Conservation (phyloP, 2,888 invertebrate species). For the Diachrysia chrysitis region DNA sequence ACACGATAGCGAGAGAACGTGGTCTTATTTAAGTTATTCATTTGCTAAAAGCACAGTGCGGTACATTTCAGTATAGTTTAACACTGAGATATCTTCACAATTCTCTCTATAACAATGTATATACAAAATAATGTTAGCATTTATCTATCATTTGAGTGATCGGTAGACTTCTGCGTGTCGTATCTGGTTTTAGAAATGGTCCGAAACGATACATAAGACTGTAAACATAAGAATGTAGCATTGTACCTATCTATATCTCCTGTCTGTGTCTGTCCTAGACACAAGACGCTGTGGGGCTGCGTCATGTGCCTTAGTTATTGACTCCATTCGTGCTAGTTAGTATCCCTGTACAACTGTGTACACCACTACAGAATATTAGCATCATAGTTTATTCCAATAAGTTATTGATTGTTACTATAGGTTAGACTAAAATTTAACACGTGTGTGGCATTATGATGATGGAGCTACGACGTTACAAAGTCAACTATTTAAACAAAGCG, state of each 20-base stretch:
- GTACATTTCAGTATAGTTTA: no score
- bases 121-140: background rate
- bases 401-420: slow-evolving; percentile 1
- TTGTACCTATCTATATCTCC: background rate
- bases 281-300: no score
- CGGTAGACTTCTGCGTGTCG: background rate
- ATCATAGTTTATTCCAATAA: background rate
- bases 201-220: background rate
- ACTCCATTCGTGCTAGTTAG: background rate
- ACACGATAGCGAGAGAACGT: background rate
- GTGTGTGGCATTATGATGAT: background rate
- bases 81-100: background rate
- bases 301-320: background rate
- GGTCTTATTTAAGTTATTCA: background rate
- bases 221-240: background rate
- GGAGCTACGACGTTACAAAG: background rate
- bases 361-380: background rate
- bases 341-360: background rate
- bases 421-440: no score
- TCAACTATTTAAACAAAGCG: slow-evolving; percentile 29
- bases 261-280: background rate
- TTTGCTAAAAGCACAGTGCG: background rate
- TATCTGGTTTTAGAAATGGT: background rate
- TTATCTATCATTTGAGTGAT: background rate
- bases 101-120: background rate